phyloP scores from a whole-genome alignment of 1,140 invertebrate genomes.

The Trinorchestia longiramus region DNA sequence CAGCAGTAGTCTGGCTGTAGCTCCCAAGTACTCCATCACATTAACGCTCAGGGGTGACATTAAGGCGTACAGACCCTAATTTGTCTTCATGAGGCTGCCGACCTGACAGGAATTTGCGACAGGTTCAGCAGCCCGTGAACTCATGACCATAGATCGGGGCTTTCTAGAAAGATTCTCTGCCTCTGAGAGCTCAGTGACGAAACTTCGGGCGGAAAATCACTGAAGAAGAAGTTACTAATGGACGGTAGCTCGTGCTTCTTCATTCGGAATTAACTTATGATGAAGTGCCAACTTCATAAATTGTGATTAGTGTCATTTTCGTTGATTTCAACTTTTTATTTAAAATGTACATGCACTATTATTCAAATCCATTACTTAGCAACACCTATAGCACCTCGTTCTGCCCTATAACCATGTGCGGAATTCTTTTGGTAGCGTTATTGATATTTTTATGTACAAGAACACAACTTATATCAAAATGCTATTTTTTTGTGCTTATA shows the following conservation, averaged over 20 bases:
- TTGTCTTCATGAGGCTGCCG: slow-evolving; percentile 42
- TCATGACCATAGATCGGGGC: slow-evolving; percentile 11
- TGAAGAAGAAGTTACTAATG: background rate
- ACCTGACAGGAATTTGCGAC: background rate
- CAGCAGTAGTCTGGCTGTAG: background rate
- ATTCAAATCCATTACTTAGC: no score
- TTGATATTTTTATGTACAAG: no score
- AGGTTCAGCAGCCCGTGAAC: slow-evolving; percentile 8
- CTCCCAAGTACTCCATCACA: slow-evolving; percentile 8
- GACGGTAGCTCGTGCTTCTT: background rate
- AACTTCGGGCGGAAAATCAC: background rate
- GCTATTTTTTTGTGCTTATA: no score
- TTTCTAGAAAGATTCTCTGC: background rate
- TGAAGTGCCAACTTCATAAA: background rate
- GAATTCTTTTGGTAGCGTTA: no score
- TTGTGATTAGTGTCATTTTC: background rate
- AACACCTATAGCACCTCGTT: no score
- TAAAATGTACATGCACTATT: background rate
- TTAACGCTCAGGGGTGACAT: slow-evolving; percentile 38
- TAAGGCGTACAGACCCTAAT: slow-evolving; percentile 44
- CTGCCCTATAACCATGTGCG: no score
- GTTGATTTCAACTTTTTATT: background rate
- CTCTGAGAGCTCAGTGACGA: background rate
- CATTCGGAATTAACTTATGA: background rate
- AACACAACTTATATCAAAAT: no score